Evolutionary conservation across 2,888 invertebrate species (phyloP), one percentile per base, ranked within the genome.

Genomic region (Limnephilus auricula): DNA sequence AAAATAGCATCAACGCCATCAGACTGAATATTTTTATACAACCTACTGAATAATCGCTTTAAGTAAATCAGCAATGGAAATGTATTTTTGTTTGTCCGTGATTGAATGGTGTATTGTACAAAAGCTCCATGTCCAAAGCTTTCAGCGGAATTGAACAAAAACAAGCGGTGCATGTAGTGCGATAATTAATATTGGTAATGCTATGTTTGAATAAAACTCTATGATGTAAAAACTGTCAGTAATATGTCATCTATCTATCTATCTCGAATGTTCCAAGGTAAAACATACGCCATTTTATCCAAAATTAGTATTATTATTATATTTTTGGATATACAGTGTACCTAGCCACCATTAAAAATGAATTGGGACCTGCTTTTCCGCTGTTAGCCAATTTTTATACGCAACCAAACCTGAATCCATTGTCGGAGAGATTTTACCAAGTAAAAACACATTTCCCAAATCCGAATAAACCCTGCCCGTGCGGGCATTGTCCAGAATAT

Each of bases 141-240:
- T 80, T 80, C 30, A 31, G 80, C 80, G 80, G 40, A 85, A 85
- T 40, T 85, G 40, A 85, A 85, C 85, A 45, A 85, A 85, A 85
- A 80, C 65, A 30, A 85, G 40, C 85, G 85, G 85, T 34, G 30
- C 65, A 65, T 65, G 65, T 65, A 65, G 65, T 65, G n/a, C 65
- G 65, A 65, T 65, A 65, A 65, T 65, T 65, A 65, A 65, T 65
- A 65, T 65, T 65, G 65, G 65, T n/a, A 65, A 65, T 65, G 65
- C 25, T 65, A 65, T 25, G 65, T 65, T 65, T n/a, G 25, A 65
- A 65, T n/a, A 25, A 18, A 65, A 65, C 25, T 65, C 2, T 9
- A 65, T 9, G 65, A 65, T n/a, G n/a, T 25, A 65, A 65, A 65
- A 65, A 65, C 65, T 65, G 65, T 25, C 65, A 5, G 25, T 2